Conservation (phyloP, 1,140 invertebrate genomes). For the Papilio dardanus region DNA sequence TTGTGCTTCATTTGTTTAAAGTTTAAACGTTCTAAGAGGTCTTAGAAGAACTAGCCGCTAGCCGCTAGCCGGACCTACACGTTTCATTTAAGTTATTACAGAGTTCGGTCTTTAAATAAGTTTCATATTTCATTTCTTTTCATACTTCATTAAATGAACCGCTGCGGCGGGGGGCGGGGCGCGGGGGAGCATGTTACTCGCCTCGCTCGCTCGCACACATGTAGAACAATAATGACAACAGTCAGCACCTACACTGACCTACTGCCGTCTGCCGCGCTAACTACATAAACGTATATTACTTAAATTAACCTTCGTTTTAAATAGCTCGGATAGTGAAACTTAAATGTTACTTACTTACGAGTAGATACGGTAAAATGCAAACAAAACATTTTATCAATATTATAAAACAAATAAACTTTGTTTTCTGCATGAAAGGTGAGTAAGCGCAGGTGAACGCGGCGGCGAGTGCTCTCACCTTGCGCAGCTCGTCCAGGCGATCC, state of each 20-base stretch:
- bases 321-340: not conserved
- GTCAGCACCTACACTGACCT: conserved; percentile 19
- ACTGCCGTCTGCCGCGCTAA: not conserved
- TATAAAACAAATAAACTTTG: not conserved
- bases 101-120: no score
- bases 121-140: no score
- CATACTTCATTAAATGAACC: no score
- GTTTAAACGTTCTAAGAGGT: no score
- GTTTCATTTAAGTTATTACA: no score
- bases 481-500: conserved; percentile 66
- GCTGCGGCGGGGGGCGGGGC: not conserved
- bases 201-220: not conserved
- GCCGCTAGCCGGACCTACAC: no score
- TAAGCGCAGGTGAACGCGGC: not conserved
- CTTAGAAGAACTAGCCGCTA: no score
- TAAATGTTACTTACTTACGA: no score
- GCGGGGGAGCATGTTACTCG: no score
- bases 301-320: not conserved
- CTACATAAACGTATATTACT: not conserved
- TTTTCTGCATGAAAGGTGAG: not conserved
- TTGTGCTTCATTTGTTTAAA: no score
- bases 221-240: not conserved
- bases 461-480: conserved; percentile 52
- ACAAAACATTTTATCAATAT: not conserved
- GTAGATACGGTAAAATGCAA: not conserved